Evolutionary conservation across 2,113 vertebrate species (phyloP).

Genomic region (Crypturellus undulatus): DNA sequence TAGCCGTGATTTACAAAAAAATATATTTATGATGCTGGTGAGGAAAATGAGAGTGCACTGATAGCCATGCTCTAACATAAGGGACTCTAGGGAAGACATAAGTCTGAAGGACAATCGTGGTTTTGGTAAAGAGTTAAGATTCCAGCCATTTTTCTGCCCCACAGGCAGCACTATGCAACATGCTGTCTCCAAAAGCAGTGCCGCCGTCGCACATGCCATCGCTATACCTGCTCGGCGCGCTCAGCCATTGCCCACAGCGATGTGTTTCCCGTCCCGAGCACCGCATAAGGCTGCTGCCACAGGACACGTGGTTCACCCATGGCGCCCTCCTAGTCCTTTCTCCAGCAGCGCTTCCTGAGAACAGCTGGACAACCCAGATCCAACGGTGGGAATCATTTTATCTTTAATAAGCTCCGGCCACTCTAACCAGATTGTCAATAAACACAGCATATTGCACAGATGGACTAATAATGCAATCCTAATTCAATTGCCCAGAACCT

Average conservation of each 20-base stretch:
- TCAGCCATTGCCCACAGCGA: not conserved
- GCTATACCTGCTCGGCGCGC: not conserved
- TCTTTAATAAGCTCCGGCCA: slow-evolving; percentile 66
- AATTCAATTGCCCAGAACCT: slow-evolving; percentile 77
- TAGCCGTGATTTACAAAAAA: not conserved
- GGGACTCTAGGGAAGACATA: not conserved
- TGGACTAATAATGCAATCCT: slow-evolving; percentile 72
- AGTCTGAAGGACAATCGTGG: not conserved
- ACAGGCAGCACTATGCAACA: not conserved
- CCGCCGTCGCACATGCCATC: not conserved
- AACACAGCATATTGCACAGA: slow-evolving; percentile 74
- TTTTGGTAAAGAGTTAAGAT: slow-evolving; percentile 19
- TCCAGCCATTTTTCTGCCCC: not conserved
- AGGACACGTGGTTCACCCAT: not conserved
- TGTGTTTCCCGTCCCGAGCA: slow-evolving; percentile 25
- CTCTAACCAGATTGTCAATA: slow-evolving; percentile 74
- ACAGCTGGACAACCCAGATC: slow-evolving; percentile 24
- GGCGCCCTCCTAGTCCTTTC: not conserved
- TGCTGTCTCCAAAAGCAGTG: slow-evolving; percentile 22
- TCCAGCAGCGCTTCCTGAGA: not conserved
- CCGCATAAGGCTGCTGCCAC: not conserved
- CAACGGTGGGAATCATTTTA: slow-evolving; percentile 55
- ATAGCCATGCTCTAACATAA: not conserved
- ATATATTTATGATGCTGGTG: not conserved
- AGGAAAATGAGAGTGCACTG: not conserved